Conservation (phyloP, 2,888 invertebrate species). For the Mellilla xanthometata region DNA sequence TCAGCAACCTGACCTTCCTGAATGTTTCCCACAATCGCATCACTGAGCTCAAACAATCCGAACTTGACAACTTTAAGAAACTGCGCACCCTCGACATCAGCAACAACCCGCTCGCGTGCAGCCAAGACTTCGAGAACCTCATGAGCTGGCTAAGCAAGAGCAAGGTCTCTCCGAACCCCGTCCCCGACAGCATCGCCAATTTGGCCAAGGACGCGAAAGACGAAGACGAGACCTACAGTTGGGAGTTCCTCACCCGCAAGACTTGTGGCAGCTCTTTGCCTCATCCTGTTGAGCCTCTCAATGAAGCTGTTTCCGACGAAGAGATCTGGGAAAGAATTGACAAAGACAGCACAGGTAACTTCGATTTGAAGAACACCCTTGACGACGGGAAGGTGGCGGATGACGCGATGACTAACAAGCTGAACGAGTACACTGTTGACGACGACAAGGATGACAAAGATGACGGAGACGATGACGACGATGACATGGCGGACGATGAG, state of each 20-base stretch:
- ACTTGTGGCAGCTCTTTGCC: slow-evolving; percentile 61
- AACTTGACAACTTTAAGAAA: slow-evolving; percentile 82
- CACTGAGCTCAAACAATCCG: slow-evolving; percentile 79
- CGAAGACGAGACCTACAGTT: slow-evolving; percentile 63
- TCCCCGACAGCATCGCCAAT: slow-evolving; percentile 64
- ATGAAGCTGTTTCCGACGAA: slow-evolving; percentile 61
- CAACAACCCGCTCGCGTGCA: slow-evolving; percentile 87
- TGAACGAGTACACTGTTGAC: slow-evolving; percentile 41
- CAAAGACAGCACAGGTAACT: slow-evolving; percentile 62
- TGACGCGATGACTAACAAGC: slow-evolving; percentile 34
- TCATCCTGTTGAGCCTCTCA: slow-evolving; percentile 60
- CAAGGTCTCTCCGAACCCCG: slow-evolving; percentile 79
- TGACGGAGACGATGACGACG: slow-evolving; percentile 59
- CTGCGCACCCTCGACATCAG: slow-evolving; percentile 84
- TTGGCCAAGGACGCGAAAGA: slow-evolving; percentile 61
- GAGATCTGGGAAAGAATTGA: slow-evolving; percentile 77
- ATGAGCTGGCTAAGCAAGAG: slow-evolving; percentile 84
- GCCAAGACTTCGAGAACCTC: slow-evolving; percentile 85
- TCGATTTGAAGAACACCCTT: slow-evolving; percentile 67
- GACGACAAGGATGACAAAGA: slow-evolving; percentile 55
- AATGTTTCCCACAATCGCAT: slow-evolving; percentile 84
- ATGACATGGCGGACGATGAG: slow-evolving; percentile 57
- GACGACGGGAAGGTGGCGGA: slow-evolving; percentile 67
- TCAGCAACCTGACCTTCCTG: slow-evolving; percentile 80
- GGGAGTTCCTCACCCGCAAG: slow-evolving; percentile 74